A percentile compares a stretch with the other conserved stretches of the same genome.
phyloP scores from a whole-genome alignment of 2,113 vertebrate genomes.

The Taurulus bubalis region DNA sequence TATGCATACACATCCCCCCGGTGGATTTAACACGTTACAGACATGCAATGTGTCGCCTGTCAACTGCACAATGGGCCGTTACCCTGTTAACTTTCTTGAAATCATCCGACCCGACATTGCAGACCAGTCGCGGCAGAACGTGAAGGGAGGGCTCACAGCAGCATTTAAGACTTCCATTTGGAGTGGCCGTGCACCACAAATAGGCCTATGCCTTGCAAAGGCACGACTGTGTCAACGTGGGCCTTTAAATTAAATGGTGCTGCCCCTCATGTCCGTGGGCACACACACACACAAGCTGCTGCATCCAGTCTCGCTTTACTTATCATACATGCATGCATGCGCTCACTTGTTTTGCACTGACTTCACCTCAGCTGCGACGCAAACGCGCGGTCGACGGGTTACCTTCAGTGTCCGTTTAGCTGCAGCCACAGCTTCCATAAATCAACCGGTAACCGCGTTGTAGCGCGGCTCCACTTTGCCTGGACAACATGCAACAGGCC shows the following conservation, averaged over 20 bases:
- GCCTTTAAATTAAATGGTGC: constrained; percentile 45
- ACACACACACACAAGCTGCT: constrained; percentile 5
- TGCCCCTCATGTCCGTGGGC: constrained; percentile 32
- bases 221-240: constrained; percentile 71
- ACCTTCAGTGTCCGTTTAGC: not conserved
- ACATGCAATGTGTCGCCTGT: not conserved
- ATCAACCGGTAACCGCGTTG: not conserved
- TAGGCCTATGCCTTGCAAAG: constrained; percentile 17
- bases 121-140: not conserved
- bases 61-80: not conserved
- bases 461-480: constrained; percentile 57
- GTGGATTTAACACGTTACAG: not conserved
- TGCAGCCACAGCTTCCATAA: not conserved
- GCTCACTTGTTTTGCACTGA: not conserved
- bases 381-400: not conserved
- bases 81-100: not conserved
- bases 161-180: constrained; percentile 16
- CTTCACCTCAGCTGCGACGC: too few relatives aligned
- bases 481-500: constrained; percentile 75
- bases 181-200: constrained; percentile 33
- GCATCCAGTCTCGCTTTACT: not conserved
- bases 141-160: not conserved
- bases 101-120: constrained; percentile 12
- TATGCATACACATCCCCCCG: not conserved
- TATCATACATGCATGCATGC: too few relatives aligned